These are phyloP conservation scores for Nasalis larvatus DNA, from an alignment of 2,113 vertebrate genomes.

Conservation along the genomic window DNA sequence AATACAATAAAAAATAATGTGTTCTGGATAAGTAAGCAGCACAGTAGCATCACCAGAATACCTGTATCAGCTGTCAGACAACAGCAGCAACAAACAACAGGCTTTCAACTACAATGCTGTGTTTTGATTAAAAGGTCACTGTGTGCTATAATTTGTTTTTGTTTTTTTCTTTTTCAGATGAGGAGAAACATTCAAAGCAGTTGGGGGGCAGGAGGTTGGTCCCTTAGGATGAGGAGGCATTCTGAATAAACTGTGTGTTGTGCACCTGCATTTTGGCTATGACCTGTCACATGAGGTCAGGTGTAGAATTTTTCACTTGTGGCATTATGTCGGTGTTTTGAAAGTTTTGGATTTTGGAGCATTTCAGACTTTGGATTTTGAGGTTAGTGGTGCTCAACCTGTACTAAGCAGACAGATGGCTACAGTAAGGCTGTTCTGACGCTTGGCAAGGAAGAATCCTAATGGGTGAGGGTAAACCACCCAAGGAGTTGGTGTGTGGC, in stretches of 20 bases:
- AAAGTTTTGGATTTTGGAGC: neutral
- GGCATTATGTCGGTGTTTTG: neutral
- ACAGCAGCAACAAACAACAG: neutral
- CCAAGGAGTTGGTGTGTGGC: neutral
- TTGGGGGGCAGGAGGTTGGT: neutral
- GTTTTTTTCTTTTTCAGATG: neutral
- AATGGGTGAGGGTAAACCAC: neutral
- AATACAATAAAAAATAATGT: neutral
- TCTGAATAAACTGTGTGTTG: neutral
- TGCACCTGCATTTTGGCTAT: neutral
- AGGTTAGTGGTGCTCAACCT: neutral
- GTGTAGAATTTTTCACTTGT: neutral
- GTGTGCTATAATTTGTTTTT: neutral
- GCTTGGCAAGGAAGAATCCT: neutral
- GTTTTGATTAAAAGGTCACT: neutral
- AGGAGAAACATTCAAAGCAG: neutral
- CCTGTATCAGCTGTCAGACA: neutral
- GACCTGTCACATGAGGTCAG: neutral
- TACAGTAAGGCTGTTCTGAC: neutral
- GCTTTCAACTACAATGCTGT: neutral
- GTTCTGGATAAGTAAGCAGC: neutral
- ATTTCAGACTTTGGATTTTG: neutral
- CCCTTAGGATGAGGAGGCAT: neutral
- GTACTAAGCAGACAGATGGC: neutral
- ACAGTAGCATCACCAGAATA: neutral